Evolutionary conservation across 30 jellyfish, hydroid and myxozoan genomes (phyloP), one percentile per base, ranked within the genome.

Genomic region (Aurelia aurita complex sp. Pacific): DNA sequence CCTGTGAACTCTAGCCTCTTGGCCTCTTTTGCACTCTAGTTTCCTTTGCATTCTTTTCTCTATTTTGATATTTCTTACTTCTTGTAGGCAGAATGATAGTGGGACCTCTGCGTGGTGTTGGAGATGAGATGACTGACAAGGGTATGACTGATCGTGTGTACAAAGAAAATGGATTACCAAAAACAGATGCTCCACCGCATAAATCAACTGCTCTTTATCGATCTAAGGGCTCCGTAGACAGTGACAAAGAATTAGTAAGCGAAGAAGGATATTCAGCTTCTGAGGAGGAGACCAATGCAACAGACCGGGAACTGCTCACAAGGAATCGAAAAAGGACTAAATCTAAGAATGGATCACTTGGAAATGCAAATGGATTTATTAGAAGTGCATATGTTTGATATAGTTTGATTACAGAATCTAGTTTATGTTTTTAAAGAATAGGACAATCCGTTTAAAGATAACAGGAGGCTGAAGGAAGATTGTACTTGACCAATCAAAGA

Each of bases 261-360:
- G 97, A 91, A 18, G 96, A 85, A 16, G 97, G 97, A 35, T 91
- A 91, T 82, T 91, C 97, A 34, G 97, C 97, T 10, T 91, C 97
- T 71, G 97, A 85, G 82, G 97, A 91, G 80, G 97, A 90, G 81
- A 83, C 61, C 43, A 79, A 64, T 50, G 50, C 57, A 15, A 35
- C 67, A 14, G 83, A 73, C 33, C 38, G 83, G 64, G 81, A 72
- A 40, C 29, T 69, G 54, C 32, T 46, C 4, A 80, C 77, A 42
- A 77, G 67, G 69, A 63, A 72, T 42, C 70, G 91, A 51, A 74
- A 76, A 51, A 69, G 96, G 66, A 72, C 96, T 36, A 77, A 79
- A 62, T 87, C 96, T 15, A 69, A 61, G 32, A 77, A 69, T 16
- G 96, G 96, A 61, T 46, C 87, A 10, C 29, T 72, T 15, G 89